Base-by-base conservation (phyloP, 2,797 vertebrate species). In the Clamator glandarius region DNA sequence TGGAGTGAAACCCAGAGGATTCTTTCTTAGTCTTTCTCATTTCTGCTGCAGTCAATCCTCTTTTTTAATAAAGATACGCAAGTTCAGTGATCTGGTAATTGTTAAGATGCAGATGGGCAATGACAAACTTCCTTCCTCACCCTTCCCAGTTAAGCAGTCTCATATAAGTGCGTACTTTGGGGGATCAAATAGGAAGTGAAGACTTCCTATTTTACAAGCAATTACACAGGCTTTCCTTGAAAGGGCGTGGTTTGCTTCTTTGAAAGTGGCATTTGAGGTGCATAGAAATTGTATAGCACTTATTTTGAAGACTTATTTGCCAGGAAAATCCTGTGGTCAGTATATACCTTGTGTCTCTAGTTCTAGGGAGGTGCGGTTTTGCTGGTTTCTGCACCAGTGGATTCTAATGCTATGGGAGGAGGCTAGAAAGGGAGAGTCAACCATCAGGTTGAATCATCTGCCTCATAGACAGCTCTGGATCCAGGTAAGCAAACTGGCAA, bases 101-200 rank as follows among this genome's bases (percentile, higher is more conserved):
- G 48, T 51, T 48, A 55, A 50, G 12, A 25, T 4, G 20, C 28
- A 21, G 46, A 75, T 5, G 42, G 35, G 35, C 74, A 69, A 8
- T 76, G 81, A 79, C 59, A 84, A 74, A 85, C 42, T 92, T 95
- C 87, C 88, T 87, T 77, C 87, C 85, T 44, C 67, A 73, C 66
- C 50, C 66, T 92, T 91, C n/a, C 76, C 41, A 57, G 35, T 63
- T 77, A 80, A 77, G 75, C 68, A 83, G 54, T n/a, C 12, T 35
- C n/a, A 42, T 83, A 35, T 72, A 52, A 77, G 41, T 41, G 26
- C 3, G 2, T 42, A 12, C 52, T 91, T 85, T 64, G 36, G 73
- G 74, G 52, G n/a, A 63, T 79, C 64, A 92, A 96, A 44, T 73
- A 92, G 89, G 93, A 96, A 96, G 87, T 84, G 48, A 5, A 41